These are phyloP conservation scores for Atta texana DNA, from an alignment of 1,140 invertebrate species.

Conservation along the genomic window DNA sequence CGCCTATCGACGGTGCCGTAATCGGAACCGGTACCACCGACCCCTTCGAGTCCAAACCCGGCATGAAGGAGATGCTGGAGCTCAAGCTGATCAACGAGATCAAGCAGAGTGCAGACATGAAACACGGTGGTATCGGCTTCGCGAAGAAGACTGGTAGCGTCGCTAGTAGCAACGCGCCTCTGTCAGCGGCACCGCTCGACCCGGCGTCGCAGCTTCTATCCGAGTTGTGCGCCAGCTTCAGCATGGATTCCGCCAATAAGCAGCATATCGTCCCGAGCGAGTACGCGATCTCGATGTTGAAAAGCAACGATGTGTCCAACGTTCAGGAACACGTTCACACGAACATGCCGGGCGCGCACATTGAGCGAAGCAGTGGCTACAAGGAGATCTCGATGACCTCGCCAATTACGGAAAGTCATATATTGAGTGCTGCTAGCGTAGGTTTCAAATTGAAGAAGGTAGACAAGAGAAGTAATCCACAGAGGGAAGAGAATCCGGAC, in stretches of 20 bases:
- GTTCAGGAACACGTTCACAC: constrained; percentile 56
- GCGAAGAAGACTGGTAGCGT: constrained; percentile 72
- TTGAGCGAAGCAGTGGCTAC: constrained; percentile 70
- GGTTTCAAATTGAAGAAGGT: constrained; percentile 89
- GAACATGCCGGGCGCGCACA: background rate
- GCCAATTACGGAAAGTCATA: constrained; percentile 73
- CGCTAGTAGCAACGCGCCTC: constrained; percentile 63
- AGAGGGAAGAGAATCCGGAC: constrained; percentile 86
- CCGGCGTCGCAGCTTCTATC: constrained; percentile 93
- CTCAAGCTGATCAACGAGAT: constrained; percentile 93
- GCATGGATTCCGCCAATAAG: constrained; percentile 78
- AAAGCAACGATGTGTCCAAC: constrained; percentile 67
- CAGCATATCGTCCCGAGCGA: constrained; percentile 77
- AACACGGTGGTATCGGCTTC: constrained; percentile 76
- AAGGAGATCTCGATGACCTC: constrained; percentile 70
- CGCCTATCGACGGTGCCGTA: constrained; percentile 71
- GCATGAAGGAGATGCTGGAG: constrained; percentile 93
- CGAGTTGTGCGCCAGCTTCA: constrained; percentile 87
- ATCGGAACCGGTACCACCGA: constrained; percentile 61
- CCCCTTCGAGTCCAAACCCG: constrained; percentile 82
- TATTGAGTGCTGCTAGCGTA: constrained; percentile 72
- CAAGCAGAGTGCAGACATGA: constrained; percentile 91
- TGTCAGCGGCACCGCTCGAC: constrained; percentile 77
- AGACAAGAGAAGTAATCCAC: constrained; percentile 86
- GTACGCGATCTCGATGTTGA: constrained; percentile 79